Base-by-base conservation (phyloP, 2,113 vertebrate genomes). In the Proteles cristata region DNA sequence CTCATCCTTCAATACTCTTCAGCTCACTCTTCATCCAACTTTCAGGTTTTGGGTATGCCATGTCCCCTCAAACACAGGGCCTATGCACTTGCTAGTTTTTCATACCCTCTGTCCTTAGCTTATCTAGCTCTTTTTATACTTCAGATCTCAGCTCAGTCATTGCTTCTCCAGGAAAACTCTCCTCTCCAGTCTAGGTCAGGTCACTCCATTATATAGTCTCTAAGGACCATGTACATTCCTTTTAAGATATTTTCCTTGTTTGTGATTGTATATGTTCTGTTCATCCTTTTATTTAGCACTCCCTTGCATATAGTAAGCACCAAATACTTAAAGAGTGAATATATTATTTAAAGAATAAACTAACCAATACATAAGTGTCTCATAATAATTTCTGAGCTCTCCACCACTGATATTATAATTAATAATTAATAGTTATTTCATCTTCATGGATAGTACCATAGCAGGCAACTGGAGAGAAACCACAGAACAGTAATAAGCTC, bases 401-500 rank as follows among this genome's bases (percentile, higher is more conserved):
- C n/a, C 25, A 68, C 12, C 19, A 93, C n/a, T 96, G 48, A 71
- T 69, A 61, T 4, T 63, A 5, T 80, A 82, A 92, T 87, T 66
- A 95, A 89, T 92, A 92, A 95, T 92, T 80, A 85, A 90, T 80
- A 94, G 15, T 61, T 89, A n/a, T 39, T 86, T 92, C 43, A 90
- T 92, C 48, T 86, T 92, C 58, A 45, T 26, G 16, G 43, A n/a
- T 77, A 88, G 50, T 39, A 93, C 16, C 35, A 68, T 26, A 93
- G 74, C 2, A 63, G 43, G 31, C 33, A 76, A 94, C 68, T 83
- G 7, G 4, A 92, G 26, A 92, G n/a, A 96, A 97, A 82, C 35
- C 77, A 97, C 53, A 77, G 58, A 95, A 92, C 35, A 94, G 86
- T 71, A 87, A 88, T 85, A 94, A 97, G 65, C n/a, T 95, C 66